Evolutionary conservation across 2,888 invertebrate species (phyloP).

Genomic region (Sipha maydis): DNA sequence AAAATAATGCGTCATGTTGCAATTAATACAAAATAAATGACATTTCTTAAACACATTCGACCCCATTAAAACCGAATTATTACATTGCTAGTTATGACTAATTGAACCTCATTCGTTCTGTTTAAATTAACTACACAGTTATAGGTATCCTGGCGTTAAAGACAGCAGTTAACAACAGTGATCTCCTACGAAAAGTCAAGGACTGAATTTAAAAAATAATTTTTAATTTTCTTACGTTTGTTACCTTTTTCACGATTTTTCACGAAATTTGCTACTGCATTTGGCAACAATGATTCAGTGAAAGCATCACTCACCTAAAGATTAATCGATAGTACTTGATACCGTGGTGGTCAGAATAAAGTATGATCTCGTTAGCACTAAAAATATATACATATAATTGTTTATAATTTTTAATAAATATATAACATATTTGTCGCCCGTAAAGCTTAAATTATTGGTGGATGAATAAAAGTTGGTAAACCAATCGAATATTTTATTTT

Average conservation of each 20-base stretch:
- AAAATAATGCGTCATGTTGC: neutral
- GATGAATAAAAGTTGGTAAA: too few species aligned
- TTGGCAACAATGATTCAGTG: too few species aligned
- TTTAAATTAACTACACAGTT: neutral
- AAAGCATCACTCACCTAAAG: too few species aligned
- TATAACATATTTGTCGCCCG: too few species aligned
- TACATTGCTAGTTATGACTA: neutral
- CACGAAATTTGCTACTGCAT: neutral
- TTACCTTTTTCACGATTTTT: too few species aligned
- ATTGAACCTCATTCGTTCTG: neutral
- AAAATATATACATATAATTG: too few species aligned
- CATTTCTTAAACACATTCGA: neutral
- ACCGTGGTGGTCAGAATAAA: neutral
- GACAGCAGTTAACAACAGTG: neutral
- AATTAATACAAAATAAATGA: neutral
- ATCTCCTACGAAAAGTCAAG: neutral
- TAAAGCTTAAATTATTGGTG: too few species aligned
- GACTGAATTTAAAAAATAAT: neutral
- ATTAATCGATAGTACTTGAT: too few species aligned
- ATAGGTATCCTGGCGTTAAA: neutral
- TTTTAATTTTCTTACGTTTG: too few species aligned
- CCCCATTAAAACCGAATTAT: neutral
- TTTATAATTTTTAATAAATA: too few species aligned
- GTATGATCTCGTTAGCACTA: neutral
- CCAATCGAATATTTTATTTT: too few species aligned